Percentiles rank a stretch among this genome's conserved stretches.
Conservation (phyloP, 2,113 vertebrate genomes). For the Nipponia nippon region DNA sequence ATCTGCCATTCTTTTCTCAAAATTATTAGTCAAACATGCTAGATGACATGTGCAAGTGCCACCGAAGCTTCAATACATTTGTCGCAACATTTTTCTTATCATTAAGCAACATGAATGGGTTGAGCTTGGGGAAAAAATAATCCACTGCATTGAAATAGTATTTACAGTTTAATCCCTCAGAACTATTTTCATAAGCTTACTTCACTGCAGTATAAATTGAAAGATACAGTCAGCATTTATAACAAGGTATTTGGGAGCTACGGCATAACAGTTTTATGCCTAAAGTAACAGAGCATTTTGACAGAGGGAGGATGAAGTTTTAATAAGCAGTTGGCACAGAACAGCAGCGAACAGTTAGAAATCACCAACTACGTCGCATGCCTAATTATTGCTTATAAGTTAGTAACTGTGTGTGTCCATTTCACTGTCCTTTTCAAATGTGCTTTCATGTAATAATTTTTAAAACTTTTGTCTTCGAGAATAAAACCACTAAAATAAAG, state of each 20-base stretch:
- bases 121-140: constrained; percentile 53
- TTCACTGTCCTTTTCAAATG: background rate
- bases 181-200: constrained; percentile 53
- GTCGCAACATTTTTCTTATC: constrained; percentile 29
- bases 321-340: constrained; percentile 2
- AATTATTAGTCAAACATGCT: background rate
- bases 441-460: background rate
- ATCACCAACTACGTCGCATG: background rate
- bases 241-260: constrained; percentile 40
- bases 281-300: constrained; percentile 6
- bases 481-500: background rate
- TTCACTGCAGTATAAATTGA: constrained; percentile 39
- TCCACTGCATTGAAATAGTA: constrained; percentile 45
- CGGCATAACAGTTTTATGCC: constrained; percentile 10
- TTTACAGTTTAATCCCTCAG: constrained; percentile 53
- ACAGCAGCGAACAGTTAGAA: background rate
- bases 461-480: background rate
- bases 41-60: background rate
- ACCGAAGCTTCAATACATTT: background rate
- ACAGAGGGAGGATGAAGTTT: constrained; percentile 15
- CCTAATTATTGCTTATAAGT: background rate
- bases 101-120: constrained; percentile 29
- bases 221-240: constrained; percentile 47
- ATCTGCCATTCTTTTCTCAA: background rate
- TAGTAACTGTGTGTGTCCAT: background rate